Base-by-base conservation (phyloP, 1,140 invertebrate genomes). In the Akabosia matsudoensis region DNA sequence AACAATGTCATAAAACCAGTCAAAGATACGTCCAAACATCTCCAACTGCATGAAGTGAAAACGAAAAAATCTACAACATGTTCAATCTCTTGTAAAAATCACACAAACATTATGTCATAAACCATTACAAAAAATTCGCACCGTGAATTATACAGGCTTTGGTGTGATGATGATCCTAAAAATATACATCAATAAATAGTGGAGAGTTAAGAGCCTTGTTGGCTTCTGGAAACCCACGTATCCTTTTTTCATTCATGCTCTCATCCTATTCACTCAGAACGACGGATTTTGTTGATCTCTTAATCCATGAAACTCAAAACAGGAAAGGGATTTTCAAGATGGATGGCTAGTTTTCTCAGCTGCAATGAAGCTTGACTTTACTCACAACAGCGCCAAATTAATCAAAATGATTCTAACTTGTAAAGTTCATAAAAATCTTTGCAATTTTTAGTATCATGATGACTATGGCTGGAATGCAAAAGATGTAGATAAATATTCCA, bases 1-100 rank as follows among this genome's bases (percentile, higher is more conserved):
- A 67, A 67, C 61, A 67, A 30, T 67, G 61, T 67, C 61, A 67
- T 67, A 67, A 67, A 67, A 31, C 61, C 61, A 28, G 61, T 67
- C 61, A 67, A 24, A 67, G 31, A 67, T 67, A 31, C 22, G 61
- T 67, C 61, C 31, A 67, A 67, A 67, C 61, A 67, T 67, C 61
- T 30, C 31, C 61, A 67, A 67, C 24, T 67, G 26, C 2, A 67
- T n/a, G n/a, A n/a, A n/a, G n/a, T n/a, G n/a, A n/a, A n/a, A n/a
- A n/a, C n/a, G n/a, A 67, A 7, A 67, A 30, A 30, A 30, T 16
- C 14, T 10, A 56, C 54, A 13, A 22, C 54, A n/a, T 56, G 22
- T 56, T 4, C 54, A 56, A 56, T 56, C 54, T 56, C 54, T 24
- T 56, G 10, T 56, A 56, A 56, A n/a, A 45, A 56, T 56, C 54